Percentiles rank a stretch among this genome's conserved stretches.
Evolutionary conservation across 2,113 vertebrate genomes (phyloP).

Genomic region (Centrocercus urophasianus): DNA sequence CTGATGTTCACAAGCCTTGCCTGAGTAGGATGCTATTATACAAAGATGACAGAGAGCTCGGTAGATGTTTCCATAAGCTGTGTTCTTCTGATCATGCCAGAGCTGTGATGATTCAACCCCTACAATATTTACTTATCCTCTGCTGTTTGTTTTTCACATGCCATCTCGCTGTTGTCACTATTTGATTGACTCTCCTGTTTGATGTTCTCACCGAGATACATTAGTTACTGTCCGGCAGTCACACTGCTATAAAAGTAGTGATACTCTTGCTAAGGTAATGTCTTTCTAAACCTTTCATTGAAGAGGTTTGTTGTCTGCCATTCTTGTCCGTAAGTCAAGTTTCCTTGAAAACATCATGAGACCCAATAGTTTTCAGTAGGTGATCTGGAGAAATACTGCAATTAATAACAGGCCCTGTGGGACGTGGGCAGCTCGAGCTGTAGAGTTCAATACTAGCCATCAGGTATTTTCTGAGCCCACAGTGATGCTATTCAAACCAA

Average conservation of each 20-base stretch:
- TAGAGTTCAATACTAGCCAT: neutral
- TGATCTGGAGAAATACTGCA: neutral
- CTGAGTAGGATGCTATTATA: slow-evolving; percentile 55
- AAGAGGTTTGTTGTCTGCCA: neutral
- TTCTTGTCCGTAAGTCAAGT: neutral
- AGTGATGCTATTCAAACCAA: neutral
- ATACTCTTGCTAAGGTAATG: neutral
- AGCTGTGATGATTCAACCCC: slow-evolving; percentile 48
- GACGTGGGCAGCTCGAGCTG: slow-evolving; percentile 16
- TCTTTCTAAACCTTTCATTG: neutral
- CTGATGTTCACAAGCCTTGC: slow-evolving; percentile 10
- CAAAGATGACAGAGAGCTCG: slow-evolving; percentile 60
- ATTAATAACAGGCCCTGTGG: neutral
- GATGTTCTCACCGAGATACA: slow-evolving; percentile 23
- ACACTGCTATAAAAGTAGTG: neutral
- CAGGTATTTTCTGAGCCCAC: slow-evolving; percentile 10
- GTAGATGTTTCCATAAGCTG: slow-evolving; percentile 64
- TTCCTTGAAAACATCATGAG: neutral
- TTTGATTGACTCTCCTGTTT: slow-evolving; percentile 57
- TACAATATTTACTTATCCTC: slow-evolving; percentile 54
- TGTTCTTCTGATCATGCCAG: slow-evolving; percentile 46
- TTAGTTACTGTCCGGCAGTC: neutral
- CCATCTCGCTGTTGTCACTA: slow-evolving; percentile 47
- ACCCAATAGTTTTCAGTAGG: neutral
- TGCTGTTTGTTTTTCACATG: slow-evolving; percentile 62